These are phyloP conservation scores for Melinopterus prodromus DNA, from an alignment of 2,888 invertebrate genomes.

Conservation along the genomic window DNA sequence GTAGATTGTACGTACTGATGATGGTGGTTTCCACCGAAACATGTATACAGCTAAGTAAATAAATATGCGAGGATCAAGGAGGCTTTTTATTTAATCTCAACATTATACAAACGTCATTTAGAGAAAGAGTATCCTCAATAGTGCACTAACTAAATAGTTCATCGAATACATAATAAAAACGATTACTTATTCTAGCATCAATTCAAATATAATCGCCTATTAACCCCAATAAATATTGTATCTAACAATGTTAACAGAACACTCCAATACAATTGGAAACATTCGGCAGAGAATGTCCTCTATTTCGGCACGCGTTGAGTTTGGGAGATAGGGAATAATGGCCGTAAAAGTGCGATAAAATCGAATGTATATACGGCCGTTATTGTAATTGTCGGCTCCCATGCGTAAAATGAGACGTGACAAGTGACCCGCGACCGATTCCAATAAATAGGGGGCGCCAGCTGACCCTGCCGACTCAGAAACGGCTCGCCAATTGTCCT, in stretches of 20 bases:
- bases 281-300: background rate
- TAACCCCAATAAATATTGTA: background rate
- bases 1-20: no score
- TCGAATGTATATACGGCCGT: slow-evolving; percentile 27
- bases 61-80: no score
- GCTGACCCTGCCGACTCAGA: slow-evolving; percentile 36
- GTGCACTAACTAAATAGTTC: no score
- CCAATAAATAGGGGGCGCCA: slow-evolving; percentile 33
- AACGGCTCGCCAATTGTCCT: slow-evolving; percentile 38
- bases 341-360: slow-evolving; percentile 11
- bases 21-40: no score
- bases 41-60: no score
- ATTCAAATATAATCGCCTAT: background rate
- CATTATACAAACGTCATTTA: no score
- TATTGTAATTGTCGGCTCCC: slow-evolving; percentile 36
- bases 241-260: background rate
- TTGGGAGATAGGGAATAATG: background rate
- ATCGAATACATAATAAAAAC: no score
- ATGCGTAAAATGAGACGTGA: slow-evolving; percentile 39
- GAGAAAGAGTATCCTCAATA: no score
- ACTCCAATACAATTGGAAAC: background rate
- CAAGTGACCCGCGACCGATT: slow-evolving; percentile 37
- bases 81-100: no score
- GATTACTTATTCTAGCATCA: no score
- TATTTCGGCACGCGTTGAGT: background rate